Evolutionary conservation across 35 echinoderm and acorn worm genomes (phyloP), one percentile per base, ranked within the genome.

Genomic region (Amphiura filiformis): DNA sequence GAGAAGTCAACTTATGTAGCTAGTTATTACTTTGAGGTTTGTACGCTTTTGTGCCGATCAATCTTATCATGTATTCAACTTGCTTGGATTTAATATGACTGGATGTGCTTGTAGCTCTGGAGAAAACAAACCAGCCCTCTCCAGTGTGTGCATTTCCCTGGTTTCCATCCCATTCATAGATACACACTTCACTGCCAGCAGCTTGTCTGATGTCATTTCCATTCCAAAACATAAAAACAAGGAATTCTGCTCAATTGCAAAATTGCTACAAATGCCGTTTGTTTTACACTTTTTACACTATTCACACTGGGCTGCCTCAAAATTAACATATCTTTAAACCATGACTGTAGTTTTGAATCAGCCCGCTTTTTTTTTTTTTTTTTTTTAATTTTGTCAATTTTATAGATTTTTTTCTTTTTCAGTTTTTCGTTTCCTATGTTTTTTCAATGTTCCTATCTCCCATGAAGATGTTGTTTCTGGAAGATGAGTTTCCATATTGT

Each of bases 241-340:
- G 61, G 28, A 52, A 70, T 47, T 70, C 61, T 70, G 61, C 61
- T 15, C 11, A 11, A 70, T 52, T 2, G 17, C 15, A 70, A 70
- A 70, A 13, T 70, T 70, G 26, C 61, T 70, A 70, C 61, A 70
- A 70, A 52, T 52, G 9, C 61, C 15, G 7, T 70, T 70, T 70
- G 61, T 70, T 70, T 70, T 70, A 70, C 61, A 70, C 61, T 70
- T 70, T 70, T 70, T 70, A 70, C 61, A 70, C 61, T 70, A 70
- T 70, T 70, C 61, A 70, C 61, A 70, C 28, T 70, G 28, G 28
- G 61, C 1, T 70, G 61, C 9, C 28, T n/a, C 9, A 70, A 30
- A 70, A 20, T 52, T 11, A 30, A 70, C 61, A 70, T 26, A 30
- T 70, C 26, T 26, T 70, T 70, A 2, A n/a, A n/a, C 61, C 17